Evolutionary conservation across 2,888 invertebrate species (phyloP), one percentile per base, ranked within the genome.

Genomic region (Agriopis aurantiaria): DNA sequence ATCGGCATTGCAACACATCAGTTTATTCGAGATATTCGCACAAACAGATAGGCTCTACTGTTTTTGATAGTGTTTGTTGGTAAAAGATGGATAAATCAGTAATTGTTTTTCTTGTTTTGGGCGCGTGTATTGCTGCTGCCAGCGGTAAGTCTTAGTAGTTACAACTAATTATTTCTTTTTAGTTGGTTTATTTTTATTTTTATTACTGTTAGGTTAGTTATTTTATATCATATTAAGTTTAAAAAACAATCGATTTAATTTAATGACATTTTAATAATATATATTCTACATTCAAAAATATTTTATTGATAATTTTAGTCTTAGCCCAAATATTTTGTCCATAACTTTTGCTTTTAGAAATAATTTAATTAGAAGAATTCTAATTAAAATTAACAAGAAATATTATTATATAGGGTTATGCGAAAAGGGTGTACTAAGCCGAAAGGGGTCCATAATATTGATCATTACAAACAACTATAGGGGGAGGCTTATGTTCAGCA

Each of bases 61-160:
- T 61, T 63, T 65, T 58, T 49, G 17, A 68, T 60, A 64, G 56
- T 68, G 66, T 64, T 71, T 57, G 65, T 65, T 56, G 64, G 48
- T 33, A 59, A 9, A 84, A 80, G 75, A 89, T 90, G 90, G 80
- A 83, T 68, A 82, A 78, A 69, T 83, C 85, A 66, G 78, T 87
- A 62, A 78, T 83, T 64, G 74, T 89, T 65, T 48, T 89, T 48
- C 70, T 88, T 72, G 80, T 91, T 48, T 63, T 71, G 23, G 82
- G 81, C 45, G 79, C 83, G 12, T 72, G 85, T 53, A 60, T 91
- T 69, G 82, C 84, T 43, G 75, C 81, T 58, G 77, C 85, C 45
- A 78, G 86, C 64, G 90, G 91, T 91, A 73, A 43, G 43, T 33
- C 4, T 33, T 33, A 87, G 89, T 75, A 23, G 46, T 57, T 72